Base-by-base conservation (phyloP, 1,140 invertebrate species). In the Penaeus japonicus region DNA sequence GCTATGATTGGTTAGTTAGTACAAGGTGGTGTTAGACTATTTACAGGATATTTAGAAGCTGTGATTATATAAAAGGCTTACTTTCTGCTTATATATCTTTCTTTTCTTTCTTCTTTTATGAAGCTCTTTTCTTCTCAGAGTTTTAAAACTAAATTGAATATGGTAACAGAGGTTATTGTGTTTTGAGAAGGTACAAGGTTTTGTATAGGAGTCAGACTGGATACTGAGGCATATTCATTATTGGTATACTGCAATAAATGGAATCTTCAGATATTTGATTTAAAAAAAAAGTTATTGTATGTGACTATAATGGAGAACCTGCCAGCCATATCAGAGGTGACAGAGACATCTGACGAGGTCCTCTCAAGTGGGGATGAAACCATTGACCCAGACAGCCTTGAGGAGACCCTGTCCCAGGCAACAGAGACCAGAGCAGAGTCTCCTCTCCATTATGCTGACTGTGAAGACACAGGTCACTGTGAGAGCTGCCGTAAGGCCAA, bases 391-490 rank as follows among this genome's bases (percentile, higher is more conserved):
- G 84, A 85, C 27, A 55, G 27, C 18, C 55, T 27, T 0, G 84
- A 75, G 27, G 73, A 57, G 22, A 55, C 22, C 55, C n/a, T 32
- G 15, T 32, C 47, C 2, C 22, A 27, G 10, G 35, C 35, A 12
- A n/a, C 75, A 22, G 84, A 82, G 53, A 81, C 70, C 59, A 88
- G 87, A 32, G 35, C 62, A 35, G 89, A 85, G n/a, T 86, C 89
- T 47, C 89, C 84, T 30, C 62, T 89, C 39, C 89, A 89, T 59
- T 89, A 82, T 59, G 89, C 79, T 20, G 89, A 89, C 70, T 89
- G 89, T 54, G 89, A 89, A 30, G 88, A 89, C 53, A 89, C 88
- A 20, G 57, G 59, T 47, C 62, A 39, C 12, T 89, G 88, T 73
- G 59, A 81, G 24, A 70, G 55, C 24, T 87, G 86, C 27, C 35